Evolutionary conservation across 1,140 invertebrate genomes (phyloP), one percentile per base, ranked within the genome.

Genomic region (Oppia nitens): DNA sequence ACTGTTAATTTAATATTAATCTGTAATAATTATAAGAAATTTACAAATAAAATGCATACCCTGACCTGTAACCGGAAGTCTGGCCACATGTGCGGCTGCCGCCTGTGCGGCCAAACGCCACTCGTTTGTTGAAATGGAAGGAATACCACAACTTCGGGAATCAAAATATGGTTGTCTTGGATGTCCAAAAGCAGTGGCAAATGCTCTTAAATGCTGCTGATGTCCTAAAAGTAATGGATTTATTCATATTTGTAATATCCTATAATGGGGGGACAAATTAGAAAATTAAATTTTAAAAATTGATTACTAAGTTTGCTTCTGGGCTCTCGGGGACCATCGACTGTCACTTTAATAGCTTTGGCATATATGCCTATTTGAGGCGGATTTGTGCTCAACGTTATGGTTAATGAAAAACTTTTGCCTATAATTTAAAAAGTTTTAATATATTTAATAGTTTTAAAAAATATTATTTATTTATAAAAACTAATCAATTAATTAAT

Each of bases 271-370:
- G 6, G 6, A 17, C 32, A 40, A 40, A 17, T 40, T 9, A 40
- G 17, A 40, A 9, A 9, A 17, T 9, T 40, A 40, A 40, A 6
- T 40, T 17, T 40, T 9, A 40, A 9, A 17, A 40, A 40, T 6
- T 40, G 32, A n/a, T 84, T 79, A 89, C 91, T 89, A 71, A 87
- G 87, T 80, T 96, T 96, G 59, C 87, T 93, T 69, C 94, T 77
- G 1, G 93, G 92, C 74, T 98, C 93, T 68, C 94, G 75, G n/a
- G 94, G 94, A 68, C 94, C 94, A 74, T 98, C 94, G 26, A 98
- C 94, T 28, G 94, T 98, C 1, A 98, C 92, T 76, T 98, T 98
- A 72, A 98, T 97, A 28, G 92, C 92, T 72, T 97, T 97, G 66
- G 83, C 87, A 74, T 97, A 97, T 2, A 91, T 92, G n/a, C 91